Percentiles rank a stretch among this genome's conserved stretches.
Evolutionary conservation across 2,113 vertebrate species (phyloP).

Genomic region (Athene noctua): DNA sequence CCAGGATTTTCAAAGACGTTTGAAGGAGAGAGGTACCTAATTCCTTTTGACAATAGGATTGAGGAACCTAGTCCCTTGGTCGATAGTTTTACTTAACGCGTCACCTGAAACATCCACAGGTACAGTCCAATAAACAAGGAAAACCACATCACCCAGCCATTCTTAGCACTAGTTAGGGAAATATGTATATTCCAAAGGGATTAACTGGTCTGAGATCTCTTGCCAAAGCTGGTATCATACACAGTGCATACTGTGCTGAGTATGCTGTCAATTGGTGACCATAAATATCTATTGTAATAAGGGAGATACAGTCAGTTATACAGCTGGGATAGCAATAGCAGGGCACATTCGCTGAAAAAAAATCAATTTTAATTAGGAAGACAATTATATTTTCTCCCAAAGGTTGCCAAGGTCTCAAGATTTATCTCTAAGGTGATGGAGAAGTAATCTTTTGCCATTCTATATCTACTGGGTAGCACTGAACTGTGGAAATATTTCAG

Average conservation of each 20-base stretch:
- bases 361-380: slow-evolving; percentile 76
- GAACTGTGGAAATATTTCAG: slow-evolving; percentile 49
- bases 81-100: background rate
- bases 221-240: background rate
- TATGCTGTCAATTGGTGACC: slow-evolving; percentile 18
- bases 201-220: background rate
- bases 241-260: background rate
- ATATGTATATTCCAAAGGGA: background rate
- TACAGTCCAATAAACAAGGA: background rate
- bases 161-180: background rate
- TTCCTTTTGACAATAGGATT: background rate
- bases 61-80: background rate
- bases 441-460: slow-evolving; percentile 55
- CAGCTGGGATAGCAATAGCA: slow-evolving; percentile 48
- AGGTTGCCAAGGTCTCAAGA: slow-evolving; percentile 63
- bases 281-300: slow-evolving; percentile 65
- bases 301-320: slow-evolving; percentile 42
- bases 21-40: background rate
- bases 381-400: slow-evolving; percentile 71
- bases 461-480: slow-evolving; percentile 4
- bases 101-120: background rate
- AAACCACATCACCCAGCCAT: background rate
- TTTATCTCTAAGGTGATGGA: slow-evolving; percentile 69
- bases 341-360: slow-evolving; percentile 61
- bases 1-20: background rate